Base-by-base conservation (phyloP, 2,888 invertebrate genomes). In the Macrophya annulata region DNA sequence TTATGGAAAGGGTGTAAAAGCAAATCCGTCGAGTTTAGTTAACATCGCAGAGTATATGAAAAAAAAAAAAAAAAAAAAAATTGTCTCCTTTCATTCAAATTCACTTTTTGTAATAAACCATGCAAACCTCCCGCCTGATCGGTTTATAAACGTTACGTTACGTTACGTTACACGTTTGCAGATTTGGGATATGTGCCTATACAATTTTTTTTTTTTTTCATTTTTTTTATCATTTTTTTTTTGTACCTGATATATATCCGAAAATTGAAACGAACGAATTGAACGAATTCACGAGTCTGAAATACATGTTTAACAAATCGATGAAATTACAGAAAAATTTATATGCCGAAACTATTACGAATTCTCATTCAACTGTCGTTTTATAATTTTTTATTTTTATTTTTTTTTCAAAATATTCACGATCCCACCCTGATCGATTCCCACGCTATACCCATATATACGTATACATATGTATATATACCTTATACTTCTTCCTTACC, bases 291-390 rank as follows among this genome's bases (percentile, higher is more conserved):
- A 48, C 77, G 81, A 62, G 25, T 59, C 81, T 17, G 31, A 31
- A 2, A 31, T 31, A 31, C 31, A 77, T 31, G 17, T 81, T 62
- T 62, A 81, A 37, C 79, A 31, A 51, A 43, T 43, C 21, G n/a
- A 81, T 81, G 43, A 59, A 81, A 81, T 55, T 55, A 81, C 25
- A 21, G 43, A 62, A 81, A 81, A 81, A 43, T 43, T 4, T 43
- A 43, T 43, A 43, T 43, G 43, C 6, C 43, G 40, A 15, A 81
- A 81, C 59, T 81, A 81, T 81, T 62, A 43, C 43, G 8, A 81
- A 81, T 62, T 81, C 10, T 43, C 43, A 43, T 81, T 43, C 62
- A 81, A 81, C 81, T 62, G 62, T 81, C 40, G 59, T 81, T 81
- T 62, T 21, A 40, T 81, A 59, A 62, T 81, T 62, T 81, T 81